These are phyloP conservation scores for Limonius californicus DNA, from an alignment of 1,140 invertebrate species.

Conservation along the genomic window DNA sequence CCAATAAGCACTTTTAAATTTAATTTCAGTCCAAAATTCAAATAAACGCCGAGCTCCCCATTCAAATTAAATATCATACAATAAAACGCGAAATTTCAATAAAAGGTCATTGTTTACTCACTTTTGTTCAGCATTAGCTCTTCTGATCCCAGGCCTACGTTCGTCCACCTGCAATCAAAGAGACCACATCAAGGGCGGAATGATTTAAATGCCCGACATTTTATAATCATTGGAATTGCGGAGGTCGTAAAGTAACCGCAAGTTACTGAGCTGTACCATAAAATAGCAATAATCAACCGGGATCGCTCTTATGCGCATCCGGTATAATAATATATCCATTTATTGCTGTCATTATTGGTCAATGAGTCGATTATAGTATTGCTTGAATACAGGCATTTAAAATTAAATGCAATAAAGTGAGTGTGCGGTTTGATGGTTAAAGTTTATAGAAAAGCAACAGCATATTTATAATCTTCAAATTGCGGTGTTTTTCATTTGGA, in stretches of 20 bases:
- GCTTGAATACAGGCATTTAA: no score
- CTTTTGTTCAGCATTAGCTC: slow-evolving; percentile 33
- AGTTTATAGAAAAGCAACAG: no score
- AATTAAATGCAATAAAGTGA: no score
- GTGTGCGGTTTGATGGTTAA: no score
- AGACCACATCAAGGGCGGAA: slow-evolving; percentile 32
- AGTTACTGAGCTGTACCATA: slow-evolving; percentile 10
- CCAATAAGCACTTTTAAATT: neutral
- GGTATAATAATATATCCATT: no score
- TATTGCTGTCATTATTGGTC: no score
- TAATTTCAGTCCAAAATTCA: slow-evolving; percentile 1
- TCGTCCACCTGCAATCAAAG: slow-evolving; percentile 43
- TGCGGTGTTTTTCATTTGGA: no score
- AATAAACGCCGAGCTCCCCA: neutral
- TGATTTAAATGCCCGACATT: slow-evolving; percentile 22
- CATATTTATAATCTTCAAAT: no score
- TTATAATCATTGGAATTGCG: slow-evolving; percentile 22
- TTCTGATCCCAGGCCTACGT: slow-evolving; percentile 29
- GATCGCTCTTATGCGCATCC: neutral
- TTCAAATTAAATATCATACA: slow-evolving; percentile 8
- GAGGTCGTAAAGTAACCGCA: slow-evolving; percentile 19
- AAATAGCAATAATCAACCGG: neutral
- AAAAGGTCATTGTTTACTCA: slow-evolving; percentile 24
- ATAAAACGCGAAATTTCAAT: slow-evolving; percentile 10
- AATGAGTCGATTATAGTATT: no score